Base-by-base conservation (phyloP, 2,113 vertebrate species). In the Perccottus glenii region DNA sequence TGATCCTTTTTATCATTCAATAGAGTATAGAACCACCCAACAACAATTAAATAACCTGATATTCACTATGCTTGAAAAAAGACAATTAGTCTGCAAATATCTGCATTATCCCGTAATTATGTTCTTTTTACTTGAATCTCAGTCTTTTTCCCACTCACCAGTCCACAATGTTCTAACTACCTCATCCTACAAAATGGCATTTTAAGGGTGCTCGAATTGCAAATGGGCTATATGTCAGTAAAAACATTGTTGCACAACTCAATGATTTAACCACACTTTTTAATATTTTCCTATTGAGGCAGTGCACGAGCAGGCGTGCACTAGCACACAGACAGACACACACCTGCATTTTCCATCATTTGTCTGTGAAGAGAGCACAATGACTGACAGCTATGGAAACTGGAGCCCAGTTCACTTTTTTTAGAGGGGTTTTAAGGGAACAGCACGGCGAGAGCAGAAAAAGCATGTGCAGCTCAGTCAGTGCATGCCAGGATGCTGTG, bases 301-400 rank as follows among this genome's bases (percentile, higher is more conserved):
- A 51, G 64, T 27, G 60, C 75, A 73, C 68, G 75, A 71, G 64
- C 69, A 83, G 69, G 11, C 19, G 2, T 42, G 32, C 64, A 61
- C 42, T 38, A 27, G 64, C 71, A 70, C 72, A 56, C 19, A 44
- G 60, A 12, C 14, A 67, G 64, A 70, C 68, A 70, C 66, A 75
- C 56, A 79, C 72, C 72, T 86, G 83, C 43, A 77, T 85, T 83
- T 69, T 57, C 63, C 75, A 89, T 90, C 62, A 74, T 78, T 49
- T 27, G 71, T 67, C 75, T 81, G 45, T 4, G 14, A 75, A 45
- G 53, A 68, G 45, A 43, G 59, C 43, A 36, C 61, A 55, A 52
- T 73, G 75, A 73, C 51, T 42, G 78, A 72, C 77, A 81, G 82
- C 62, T 66, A 55, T 85, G 89, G 87, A 90, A 90, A 84, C 77